A percentile compares a stretch with the other conserved stretches of the same genome.
Conservation (phyloP, 92 coral and sea anemone genomes). For the Umimayanthus kanabou region DNA sequence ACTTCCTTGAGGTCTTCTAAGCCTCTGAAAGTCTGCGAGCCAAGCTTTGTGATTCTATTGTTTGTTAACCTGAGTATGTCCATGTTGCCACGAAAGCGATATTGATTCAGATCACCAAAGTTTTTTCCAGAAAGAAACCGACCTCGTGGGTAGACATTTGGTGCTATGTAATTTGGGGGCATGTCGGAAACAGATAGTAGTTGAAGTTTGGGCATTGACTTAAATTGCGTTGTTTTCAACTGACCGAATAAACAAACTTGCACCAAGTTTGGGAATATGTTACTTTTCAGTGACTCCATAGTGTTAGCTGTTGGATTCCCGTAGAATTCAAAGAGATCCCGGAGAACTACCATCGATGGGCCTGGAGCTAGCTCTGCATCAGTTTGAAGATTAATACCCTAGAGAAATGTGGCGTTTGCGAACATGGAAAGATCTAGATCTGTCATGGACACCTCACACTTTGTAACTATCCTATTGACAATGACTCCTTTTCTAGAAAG, state of each 20-base stretch:
- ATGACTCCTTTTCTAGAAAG: conserved; percentile 57
- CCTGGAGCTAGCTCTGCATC: conserved; percentile 37
- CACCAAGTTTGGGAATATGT: conserved; percentile 20
- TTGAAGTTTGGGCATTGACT: conserved; percentile 75
- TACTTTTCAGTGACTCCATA: background rate
- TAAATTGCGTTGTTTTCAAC: conserved; percentile 57
- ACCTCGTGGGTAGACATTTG: background rate
- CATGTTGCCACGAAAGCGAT: conserved; percentile 13
- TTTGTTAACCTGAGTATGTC: background rate
- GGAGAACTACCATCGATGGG: conserved; percentile 14
- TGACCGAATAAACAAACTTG: conserved; percentile 37
- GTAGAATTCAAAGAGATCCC: background rate
- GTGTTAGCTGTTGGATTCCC: conserved; percentile 8
- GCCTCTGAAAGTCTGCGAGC: background rate
- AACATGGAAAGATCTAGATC: conserved; percentile 55
- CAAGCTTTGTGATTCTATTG: conserved; percentile 7
- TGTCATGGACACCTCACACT: conserved; percentile 48
- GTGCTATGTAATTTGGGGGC: background rate
- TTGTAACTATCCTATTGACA: conserved; percentile 34
- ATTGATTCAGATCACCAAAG: conserved; percentile 7
- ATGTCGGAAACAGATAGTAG: conserved; percentile 44
- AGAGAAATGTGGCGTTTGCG: conserved; percentile 69
- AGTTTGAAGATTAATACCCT: conserved; percentile 49
- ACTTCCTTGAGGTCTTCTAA: conserved; percentile 6
- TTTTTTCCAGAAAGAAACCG: background rate